Base-by-base conservation (phyloP, 2,113 vertebrate species). In the Egretta garzetta region DNA sequence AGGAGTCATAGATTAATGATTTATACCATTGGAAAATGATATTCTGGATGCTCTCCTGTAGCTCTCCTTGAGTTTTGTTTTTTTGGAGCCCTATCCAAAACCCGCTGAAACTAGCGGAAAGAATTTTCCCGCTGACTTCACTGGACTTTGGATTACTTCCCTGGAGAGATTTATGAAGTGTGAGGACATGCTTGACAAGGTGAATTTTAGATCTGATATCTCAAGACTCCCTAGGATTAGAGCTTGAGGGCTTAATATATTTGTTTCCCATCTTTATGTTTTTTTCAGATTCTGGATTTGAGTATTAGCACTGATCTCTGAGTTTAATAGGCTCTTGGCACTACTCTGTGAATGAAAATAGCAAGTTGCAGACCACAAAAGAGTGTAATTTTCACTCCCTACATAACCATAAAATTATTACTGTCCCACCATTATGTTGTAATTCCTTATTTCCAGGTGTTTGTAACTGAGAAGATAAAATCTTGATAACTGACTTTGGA, bases 381-480 rank as follows among this genome's bases (percentile, higher is more conserved):
- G 23, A 64, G 53, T 62, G 60, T 95, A 81, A 90, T 93, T 93
- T 95, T 94, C 53, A 59, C 82, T 94, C 80, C 39, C 59, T 72
- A 8, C 68, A 72, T 91, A 86, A 70, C 73, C 60, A 30, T 94
- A 91, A 96, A 91, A 93, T 94, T 97, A 80, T 67, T 92, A 68
- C 83, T 91, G 81, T 79, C 63, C 70, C 41, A n/a, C 30, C 80
- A 80, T 97, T 95, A 88, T 95, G 95, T 95, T 96, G 86, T 95
- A 95, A 95, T 96, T 97, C 72, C 88, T 94, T 64, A 96, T 96
- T 96, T 97, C 93, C 77, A 96, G 52, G 95, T 97, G 90, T 97
- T 96, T 88, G 88, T 96, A 96, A 74, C 70, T 96, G 80, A 77
- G 82, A 94, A 94, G 94, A 97, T 95, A 92, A 93, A 95, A 96